Percentiles rank a stretch among this genome's conserved stretches.
Conservation (phyloP, 92 coral and sea anemone genomes). For the Galaxea fascicularis region DNA sequence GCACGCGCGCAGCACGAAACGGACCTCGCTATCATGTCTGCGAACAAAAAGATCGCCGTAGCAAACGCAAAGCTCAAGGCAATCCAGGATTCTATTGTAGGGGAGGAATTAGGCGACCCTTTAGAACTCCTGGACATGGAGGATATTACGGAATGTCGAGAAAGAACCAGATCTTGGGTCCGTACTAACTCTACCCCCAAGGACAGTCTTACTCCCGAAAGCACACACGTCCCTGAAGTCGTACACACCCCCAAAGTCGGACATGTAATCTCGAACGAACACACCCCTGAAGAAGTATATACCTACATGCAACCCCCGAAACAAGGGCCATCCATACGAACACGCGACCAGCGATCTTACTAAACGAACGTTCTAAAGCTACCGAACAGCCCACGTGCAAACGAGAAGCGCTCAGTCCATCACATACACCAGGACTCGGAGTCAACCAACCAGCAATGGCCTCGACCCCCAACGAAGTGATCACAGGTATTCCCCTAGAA, state of each 20-base stretch:
- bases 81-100: conserved; percentile 38
- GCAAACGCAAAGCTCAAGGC: conserved; percentile 52
- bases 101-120: conserved; percentile 17
- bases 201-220: neutral
- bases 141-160: conserved; percentile 35
- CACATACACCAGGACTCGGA: neutral
- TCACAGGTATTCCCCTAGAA: neutral
- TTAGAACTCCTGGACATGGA: conserved; percentile 21
- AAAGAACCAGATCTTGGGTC: conserved; percentile 51
- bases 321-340: neutral
- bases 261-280: neutral
- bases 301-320: neutral
- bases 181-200: conserved; percentile 10
- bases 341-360: neutral
- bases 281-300: neutral
- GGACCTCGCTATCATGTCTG: conserved; percentile 30
- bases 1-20: conserved; percentile 38
- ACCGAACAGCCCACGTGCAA: neutral
- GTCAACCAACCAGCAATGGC: conserved; percentile 14
- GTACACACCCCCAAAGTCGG: neutral
- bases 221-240: neutral
- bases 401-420: neutral
- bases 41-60: conserved; percentile 44
- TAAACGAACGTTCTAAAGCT: neutral
- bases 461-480: neutral